Percentiles rank a stretch among this genome's conserved stretches.
Conservation (phyloP, 2,797 vertebrate genomes). For the Ispidina lecontei region DNA sequence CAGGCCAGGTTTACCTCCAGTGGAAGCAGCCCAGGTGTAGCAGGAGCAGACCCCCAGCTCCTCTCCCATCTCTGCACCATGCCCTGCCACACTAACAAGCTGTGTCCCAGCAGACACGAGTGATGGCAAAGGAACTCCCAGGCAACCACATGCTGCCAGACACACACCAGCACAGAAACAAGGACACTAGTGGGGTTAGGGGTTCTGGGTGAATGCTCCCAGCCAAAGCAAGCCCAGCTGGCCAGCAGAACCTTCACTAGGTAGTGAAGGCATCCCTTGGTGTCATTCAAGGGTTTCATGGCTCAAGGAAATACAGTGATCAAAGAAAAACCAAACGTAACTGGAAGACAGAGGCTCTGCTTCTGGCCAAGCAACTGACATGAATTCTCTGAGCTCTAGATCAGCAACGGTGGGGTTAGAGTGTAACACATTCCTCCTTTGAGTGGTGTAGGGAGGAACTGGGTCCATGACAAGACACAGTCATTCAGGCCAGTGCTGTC, state of each 20-base stretch:
- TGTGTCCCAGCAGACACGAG: constrained; percentile 8
- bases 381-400: not conserved
- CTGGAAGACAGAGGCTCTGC: not conserved
- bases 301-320: not conserved
- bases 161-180: not conserved
- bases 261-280: not conserved
- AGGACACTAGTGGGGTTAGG: not conserved
- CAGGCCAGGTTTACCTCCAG: not conserved
- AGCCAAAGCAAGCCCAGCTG: not conserved
- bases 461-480: not conserved
- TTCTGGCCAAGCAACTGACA: not conserved
- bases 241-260: not conserved
- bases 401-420: not conserved
- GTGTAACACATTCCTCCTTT: not conserved
- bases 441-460: not conserved
- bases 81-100: constrained; percentile 6
- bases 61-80: not conserved
- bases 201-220: not conserved
- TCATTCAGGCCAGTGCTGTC: not conserved
- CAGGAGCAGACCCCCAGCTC: not conserved
- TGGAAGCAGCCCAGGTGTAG: not conserved
- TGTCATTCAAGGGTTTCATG: not conserved
- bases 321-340: not conserved
- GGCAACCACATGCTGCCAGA: not conserved
- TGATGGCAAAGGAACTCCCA: constrained; percentile 4